A percentile compares a stretch with the other conserved stretches of the same genome.
Evolutionary conservation across 2,113 vertebrate genomes (phyloP).

Genomic region (Lagopus leucura): DNA sequence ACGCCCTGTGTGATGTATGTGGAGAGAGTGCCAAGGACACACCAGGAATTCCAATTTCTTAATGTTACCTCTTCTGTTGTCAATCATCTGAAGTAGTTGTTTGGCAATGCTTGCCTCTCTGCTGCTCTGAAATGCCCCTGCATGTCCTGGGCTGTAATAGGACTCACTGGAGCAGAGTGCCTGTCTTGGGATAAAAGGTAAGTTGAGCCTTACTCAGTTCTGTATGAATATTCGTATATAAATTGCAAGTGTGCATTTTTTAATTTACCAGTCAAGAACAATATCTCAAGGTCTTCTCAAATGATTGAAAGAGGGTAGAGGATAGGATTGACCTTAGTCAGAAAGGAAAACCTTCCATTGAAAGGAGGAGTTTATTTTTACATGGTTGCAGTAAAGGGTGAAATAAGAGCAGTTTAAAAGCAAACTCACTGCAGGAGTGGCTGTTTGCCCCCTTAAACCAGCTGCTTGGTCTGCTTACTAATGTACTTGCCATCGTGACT

Average conservation of each 20-base stretch:
- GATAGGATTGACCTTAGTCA: background rate
- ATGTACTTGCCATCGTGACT: background rate
- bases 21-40: slow-evolving; percentile 72
- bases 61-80: slow-evolving; percentile 65
- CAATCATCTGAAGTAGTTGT: slow-evolving; percentile 63
- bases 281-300: background rate
- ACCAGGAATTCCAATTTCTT: slow-evolving; percentile 66
- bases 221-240: background rate
- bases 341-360: slow-evolving; percentile 28
- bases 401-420: slow-evolving; percentile 10
- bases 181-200: slow-evolving; percentile 39
- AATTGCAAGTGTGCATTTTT: background rate
- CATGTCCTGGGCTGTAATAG: background rate
- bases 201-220: slow-evolving; percentile 28
- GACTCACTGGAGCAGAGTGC: slow-evolving; percentile 28
- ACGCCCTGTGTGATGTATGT: slow-evolving; percentile 26
- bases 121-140: slow-evolving; percentile 42
- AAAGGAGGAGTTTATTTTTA: slow-evolving; percentile 10
- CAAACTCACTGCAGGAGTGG: background rate
- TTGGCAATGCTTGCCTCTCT: slow-evolving; percentile 53
- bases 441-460: background rate
- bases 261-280: background rate
- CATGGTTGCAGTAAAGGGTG: background rate
- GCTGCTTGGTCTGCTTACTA: background rate
- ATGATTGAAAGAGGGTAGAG: background rate